These are phyloP conservation scores for Ditylenchus weischeri DNA, from an alignment of 2,888 invertebrate species.

Conservation along the genomic window DNA sequence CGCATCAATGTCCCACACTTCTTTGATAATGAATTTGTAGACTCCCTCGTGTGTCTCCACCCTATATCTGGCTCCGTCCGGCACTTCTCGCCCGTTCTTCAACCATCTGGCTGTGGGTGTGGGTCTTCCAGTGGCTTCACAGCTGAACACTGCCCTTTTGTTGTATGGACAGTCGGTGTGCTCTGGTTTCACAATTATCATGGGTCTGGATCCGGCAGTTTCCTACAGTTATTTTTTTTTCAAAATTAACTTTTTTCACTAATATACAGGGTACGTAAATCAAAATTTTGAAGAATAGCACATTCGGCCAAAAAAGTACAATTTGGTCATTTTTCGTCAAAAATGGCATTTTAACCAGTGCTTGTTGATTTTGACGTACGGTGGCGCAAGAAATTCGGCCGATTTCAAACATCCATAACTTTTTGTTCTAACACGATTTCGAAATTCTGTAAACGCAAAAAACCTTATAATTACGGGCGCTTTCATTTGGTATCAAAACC, in stretches of 20 bases:
- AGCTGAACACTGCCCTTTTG: constrained; percentile 76
- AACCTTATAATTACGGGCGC: no score
- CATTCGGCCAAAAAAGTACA: no score
- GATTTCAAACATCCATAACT: no score
- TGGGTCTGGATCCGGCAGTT: constrained; percentile 80
- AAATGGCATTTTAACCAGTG: no score
- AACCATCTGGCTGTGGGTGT: constrained; percentile 76
- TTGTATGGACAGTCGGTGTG: constrained; percentile 78
- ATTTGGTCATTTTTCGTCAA: no score
- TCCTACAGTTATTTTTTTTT: constrained; percentile 29
- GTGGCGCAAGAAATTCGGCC: no score
- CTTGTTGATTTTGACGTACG: no score
- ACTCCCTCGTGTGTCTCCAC: constrained; percentile 66
- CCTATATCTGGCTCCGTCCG: constrained; percentile 70
- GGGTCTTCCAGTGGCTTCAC: constrained; percentile 84
- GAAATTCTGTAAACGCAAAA: no score
- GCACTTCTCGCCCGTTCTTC: constrained; percentile 82
- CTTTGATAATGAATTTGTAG: constrained; percentile 80
- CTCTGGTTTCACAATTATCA: constrained; percentile 75
- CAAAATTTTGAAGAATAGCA: no score
- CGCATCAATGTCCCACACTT: constrained; percentile 81
- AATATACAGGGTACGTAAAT: no score
- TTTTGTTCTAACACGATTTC: no score
- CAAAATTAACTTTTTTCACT: not conserved
- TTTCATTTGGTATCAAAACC: no score